Evolutionary conservation across 2,797 vertebrate genomes (phyloP), one percentile per base, ranked within the genome.

Genomic region (Nyctalus aviator): DNA sequence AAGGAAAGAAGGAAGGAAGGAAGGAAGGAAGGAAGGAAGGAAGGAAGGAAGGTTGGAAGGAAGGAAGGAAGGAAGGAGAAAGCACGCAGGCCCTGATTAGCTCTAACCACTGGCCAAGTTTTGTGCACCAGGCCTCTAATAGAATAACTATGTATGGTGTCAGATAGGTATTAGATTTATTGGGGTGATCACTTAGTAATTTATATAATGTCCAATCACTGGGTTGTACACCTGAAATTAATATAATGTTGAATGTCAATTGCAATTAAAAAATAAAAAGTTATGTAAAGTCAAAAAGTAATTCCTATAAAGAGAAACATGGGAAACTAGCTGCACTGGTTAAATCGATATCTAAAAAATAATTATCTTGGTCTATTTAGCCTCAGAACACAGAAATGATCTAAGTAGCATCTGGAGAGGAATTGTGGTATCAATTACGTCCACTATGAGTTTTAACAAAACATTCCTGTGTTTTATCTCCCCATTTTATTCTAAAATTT

Each of bases 401-500:
- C 13, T 35, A 64, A 78, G 30, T 23, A 41, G 44, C 4, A 41
- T 41, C 41, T 76, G 25, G 84, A 90, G 53, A 79, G 23, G 50
- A 50, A 71, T 25, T 66, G 32, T 44, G 23, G 10, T 53, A 23
- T 32, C 53, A 12, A 21, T n/a, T 84, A 25, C 25, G 27, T 25
- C 25, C 23, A 20, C 7, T 14, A 27, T 4, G 20, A 30, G 37
- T 7, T 7, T 62, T 73, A 76, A 55, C 23, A 32, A 85, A 72
- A 72, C 15, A 50, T 11, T 64, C 1, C 2, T 35, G 15, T 66
- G 59, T 46, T 41, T 75, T 35, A 32, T 62, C 12, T 5, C 21
- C 20, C 64, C 44, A 7, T 76, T 92, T 48, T 81, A 62, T 37
- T 85, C 84, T 91, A 72, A 91, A 82, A 73, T 77, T 83, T 83